These are phyloP conservation scores for Etia nguti DNA, from an alignment of 2,113 vertebrate species.

Conservation along the genomic window DNA sequence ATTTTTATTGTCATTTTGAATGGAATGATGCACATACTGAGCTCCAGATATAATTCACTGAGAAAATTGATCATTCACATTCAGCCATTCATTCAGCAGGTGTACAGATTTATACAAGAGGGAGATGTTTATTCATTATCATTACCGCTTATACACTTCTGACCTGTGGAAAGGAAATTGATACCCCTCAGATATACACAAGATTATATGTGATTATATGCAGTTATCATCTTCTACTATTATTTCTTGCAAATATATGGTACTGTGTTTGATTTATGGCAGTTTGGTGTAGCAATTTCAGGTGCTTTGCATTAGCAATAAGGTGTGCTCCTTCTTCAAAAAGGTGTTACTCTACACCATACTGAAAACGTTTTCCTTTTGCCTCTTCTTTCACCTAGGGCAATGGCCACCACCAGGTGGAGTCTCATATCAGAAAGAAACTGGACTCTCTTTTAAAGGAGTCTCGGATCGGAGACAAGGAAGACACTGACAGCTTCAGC, in stretches of 20 bases:
- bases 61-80: neutral
- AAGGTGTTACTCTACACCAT: neutral
- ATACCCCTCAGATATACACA: neutral
- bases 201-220: neutral
- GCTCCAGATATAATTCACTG: neutral
- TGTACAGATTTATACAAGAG: neutral
- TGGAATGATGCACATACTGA: neutral
- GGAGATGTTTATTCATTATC: neutral
- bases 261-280: neutral
- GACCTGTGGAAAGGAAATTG: neutral
- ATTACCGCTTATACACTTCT: neutral
- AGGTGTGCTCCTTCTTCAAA: neutral
- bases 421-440: slow-evolving; percentile 92
- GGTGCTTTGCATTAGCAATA: neutral
- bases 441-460: slow-evolving; percentile 93
- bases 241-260: neutral
- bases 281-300: neutral
- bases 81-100: neutral
- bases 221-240: neutral
- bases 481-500: slow-evolving; percentile 93
- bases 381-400: slow-evolving; percentile 63
- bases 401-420: slow-evolving; percentile 88
- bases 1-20: neutral
- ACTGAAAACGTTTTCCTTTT: neutral
- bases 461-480: slow-evolving; percentile 92